Conservation (phyloP, 2,113 vertebrate species). For the Sula dactylatra region DNA sequence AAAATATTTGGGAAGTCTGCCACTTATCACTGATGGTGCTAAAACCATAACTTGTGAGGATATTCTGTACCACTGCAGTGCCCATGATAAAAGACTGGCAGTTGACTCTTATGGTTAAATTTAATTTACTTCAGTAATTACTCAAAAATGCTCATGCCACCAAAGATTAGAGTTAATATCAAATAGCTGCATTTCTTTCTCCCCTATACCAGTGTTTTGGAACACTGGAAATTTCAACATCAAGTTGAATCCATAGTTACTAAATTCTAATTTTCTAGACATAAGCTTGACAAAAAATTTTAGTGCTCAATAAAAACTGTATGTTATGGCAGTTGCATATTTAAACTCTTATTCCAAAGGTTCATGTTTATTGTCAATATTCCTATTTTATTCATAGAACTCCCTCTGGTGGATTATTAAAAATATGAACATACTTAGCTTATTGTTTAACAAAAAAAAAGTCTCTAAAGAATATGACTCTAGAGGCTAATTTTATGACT, state of each 20-base stretch:
- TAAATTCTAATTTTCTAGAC: neutral
- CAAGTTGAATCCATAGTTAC: neutral
- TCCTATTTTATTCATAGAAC: constrained; percentile 20
- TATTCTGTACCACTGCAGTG: neutral
- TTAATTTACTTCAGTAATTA: neutral
- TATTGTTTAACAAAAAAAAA: neutral
- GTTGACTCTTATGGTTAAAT: neutral
- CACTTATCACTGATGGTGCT: neutral
- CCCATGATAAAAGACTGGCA: neutral
- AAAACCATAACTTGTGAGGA: neutral
- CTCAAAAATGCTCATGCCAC: neutral
- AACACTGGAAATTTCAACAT: neutral
- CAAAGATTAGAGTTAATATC: neutral
- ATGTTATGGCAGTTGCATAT: neutral
- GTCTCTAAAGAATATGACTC: neutral
- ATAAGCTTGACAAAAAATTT: neutral
- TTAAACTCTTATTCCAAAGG: neutral
- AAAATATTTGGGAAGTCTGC: neutral
- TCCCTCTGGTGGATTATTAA: constrained; percentile 47
- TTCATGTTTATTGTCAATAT: neutral
- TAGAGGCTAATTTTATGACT: neutral
- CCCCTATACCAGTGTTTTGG: neutral
- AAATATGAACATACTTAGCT: neutral
- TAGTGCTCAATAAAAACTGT: neutral
- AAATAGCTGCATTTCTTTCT: neutral